Base-by-base conservation (phyloP, 37 sponge, comb jelly and placozoan species). In the Halisarca cf. caerulea region DNA sequence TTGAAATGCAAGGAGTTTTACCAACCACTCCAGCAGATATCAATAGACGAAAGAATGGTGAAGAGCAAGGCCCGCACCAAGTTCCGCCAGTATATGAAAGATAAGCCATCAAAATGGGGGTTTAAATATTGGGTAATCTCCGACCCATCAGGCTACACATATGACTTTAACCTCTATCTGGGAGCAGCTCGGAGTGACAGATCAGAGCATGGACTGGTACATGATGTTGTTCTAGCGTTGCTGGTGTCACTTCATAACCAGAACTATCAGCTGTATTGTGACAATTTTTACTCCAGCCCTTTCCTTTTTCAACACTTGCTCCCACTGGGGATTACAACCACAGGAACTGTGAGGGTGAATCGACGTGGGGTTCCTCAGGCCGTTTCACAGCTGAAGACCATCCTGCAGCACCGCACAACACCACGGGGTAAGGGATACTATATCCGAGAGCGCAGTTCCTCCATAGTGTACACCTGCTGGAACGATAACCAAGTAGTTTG, bases 21-120 rank as follows among this genome's bases (percentile, higher is more conserved):
- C 42, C 74, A 18, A 34, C 79, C 79, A 41, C 27, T 28, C 23
- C 42, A 74, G 30, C 3, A 39, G 15, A 6, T 85, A 5, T 64
- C 71, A 25, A 33, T 85, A 35, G 85, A 85, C 58, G 85, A 85
- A 58, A 34, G 85, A 43, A 85, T 84, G 86, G 57, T 84, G 1
- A 74, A 53, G 38, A 74, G 59, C 35, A 84, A 84, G 45, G 77
- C 60, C 1, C 24, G 85, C 2, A 21, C 30, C 20, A 57, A 14
- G 23, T 72, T 84, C 57, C 11, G 57, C 17, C 57, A 55, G 57
- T 55, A 55, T n/a, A n/a, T 55, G 17, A 55, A 55, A 55, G 57
- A 55, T 17, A 55, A 55, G 17, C 57, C 57, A 55, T 20, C 57
- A 55, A 55, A 55, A 17, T 55, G 57, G 57, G 57, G 57, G 17